A percentile compares a stretch with the other conserved stretches of the same genome.
Evolutionary conservation across 2,888 invertebrate species (phyloP).

Genomic region (Blastobasis adustella): DNA sequence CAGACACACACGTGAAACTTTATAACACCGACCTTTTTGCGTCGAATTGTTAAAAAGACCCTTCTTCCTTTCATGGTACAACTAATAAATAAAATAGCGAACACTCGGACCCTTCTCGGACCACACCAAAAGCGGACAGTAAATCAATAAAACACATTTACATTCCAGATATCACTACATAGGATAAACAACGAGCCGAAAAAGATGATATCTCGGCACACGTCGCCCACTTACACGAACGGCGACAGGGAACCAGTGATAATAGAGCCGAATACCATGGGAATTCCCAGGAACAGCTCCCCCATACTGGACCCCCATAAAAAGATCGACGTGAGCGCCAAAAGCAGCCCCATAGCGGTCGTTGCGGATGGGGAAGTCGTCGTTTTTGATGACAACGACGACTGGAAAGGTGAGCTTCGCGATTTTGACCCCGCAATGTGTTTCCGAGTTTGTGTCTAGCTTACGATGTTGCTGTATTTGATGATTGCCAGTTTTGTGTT

Average conservation of each 20-base stretch:
- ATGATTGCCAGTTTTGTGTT: no score
- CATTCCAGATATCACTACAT: slow-evolving; percentile 59
- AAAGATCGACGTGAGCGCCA: slow-evolving; percentile 55
- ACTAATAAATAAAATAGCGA: no score
- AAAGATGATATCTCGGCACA: slow-evolving; percentile 67
- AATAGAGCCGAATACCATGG: slow-evolving; percentile 46
- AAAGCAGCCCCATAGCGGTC: slow-evolving; percentile 74
- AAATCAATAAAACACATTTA: not conserved
- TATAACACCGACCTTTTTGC: no score
- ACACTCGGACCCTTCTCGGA: no score
- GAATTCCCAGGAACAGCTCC: slow-evolving; percentile 65
- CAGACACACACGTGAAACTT: no score
- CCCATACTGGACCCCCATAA: slow-evolving; percentile 66
- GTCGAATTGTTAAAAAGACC: no score
- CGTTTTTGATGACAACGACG: slow-evolving; percentile 91
- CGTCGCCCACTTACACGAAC: slow-evolving; percentile 64
- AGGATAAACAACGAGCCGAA: slow-evolving; percentile 65
- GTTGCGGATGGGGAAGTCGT: slow-evolving; percentile 87
- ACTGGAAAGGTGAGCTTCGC: slow-evolving; percentile 78
- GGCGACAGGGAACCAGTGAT: slow-evolving; percentile 49
- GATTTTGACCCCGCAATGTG: no score
- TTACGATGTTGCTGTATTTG: no score
- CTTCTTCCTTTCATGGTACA: no score
- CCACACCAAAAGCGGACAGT: no score
- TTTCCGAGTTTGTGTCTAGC: no score